phyloP scores from a whole-genome alignment of 2,113 vertebrate species.

The Varanus salvator region DNA sequence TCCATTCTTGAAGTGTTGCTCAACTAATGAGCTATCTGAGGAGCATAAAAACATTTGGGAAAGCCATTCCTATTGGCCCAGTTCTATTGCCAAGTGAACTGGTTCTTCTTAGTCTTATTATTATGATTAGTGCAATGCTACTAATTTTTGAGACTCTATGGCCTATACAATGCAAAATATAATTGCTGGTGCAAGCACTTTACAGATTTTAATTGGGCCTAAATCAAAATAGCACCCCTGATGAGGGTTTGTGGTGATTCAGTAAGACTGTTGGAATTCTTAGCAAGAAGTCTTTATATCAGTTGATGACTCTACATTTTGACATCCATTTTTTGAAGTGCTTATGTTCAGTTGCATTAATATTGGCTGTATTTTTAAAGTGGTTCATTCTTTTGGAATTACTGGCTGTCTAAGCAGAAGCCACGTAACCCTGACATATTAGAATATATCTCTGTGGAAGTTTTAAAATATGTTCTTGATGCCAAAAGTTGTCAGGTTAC shows the following conservation, averaged over 20 bases:
- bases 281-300: neutral
- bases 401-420: conserved; percentile 22
- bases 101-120: neutral
- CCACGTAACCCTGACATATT: neutral
- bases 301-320: neutral
- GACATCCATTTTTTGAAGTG: neutral
- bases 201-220: neutral
- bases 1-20: neutral
- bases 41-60: neutral
- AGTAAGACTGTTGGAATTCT: neutral
- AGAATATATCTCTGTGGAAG: neutral
- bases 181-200: neutral
- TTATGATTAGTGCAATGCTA: neutral
- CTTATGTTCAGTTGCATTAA: conserved; percentile 19
- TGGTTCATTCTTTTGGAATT: conserved; percentile 19
- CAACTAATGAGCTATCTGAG: neutral
- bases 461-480: conserved; percentile 8
- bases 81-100: neutral
- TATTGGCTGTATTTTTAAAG: neutral
- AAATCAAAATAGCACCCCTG: neutral
- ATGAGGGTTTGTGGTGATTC: neutral
- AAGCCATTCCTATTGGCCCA: neutral
- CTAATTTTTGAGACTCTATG: neutral
- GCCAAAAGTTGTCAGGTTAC: neutral
- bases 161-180: neutral